phyloP scores from a whole-genome alignment of 1,140 invertebrate genomes.

The Drosophila grimshawi region DNA sequence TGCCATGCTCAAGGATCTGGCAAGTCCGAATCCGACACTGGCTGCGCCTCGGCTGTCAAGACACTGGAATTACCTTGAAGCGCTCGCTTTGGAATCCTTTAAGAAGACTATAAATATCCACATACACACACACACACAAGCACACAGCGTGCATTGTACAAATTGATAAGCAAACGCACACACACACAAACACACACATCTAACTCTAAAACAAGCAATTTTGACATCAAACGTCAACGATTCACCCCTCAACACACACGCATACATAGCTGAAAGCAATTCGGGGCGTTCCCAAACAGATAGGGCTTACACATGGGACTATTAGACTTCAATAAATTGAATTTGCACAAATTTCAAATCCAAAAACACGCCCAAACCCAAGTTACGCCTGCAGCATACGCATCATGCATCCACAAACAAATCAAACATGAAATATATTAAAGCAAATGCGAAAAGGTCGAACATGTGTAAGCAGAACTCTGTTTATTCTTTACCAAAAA shows the following conservation, averaged over 20 bases:
- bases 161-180: constrained; percentile 45
- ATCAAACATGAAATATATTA: constrained; percentile 65
- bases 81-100: constrained; percentile 61
- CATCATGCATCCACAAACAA: constrained; percentile 78
- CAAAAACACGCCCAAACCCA: constrained; percentile 48
- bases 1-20: constrained; percentile 33
- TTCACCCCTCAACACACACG: constrained; percentile 34
- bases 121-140: constrained; percentile 20
- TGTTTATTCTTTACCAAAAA: constrained; percentile 1
- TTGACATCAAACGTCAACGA: constrained; percentile 79
- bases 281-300: constrained; percentile 51
- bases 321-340: constrained; percentile 83
- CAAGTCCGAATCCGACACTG: constrained; percentile 27
- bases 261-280: constrained; percentile 51
- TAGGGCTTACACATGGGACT: constrained; percentile 67
- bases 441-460: constrained; percentile 32
- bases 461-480: background rate
- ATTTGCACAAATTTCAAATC: constrained; percentile 82
- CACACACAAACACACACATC: constrained; percentile 22
- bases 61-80: constrained; percentile 67
- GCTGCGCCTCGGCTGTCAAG: constrained; percentile 36
- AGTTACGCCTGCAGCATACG: constrained; percentile 66
- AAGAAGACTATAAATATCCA: constrained; percentile 73
- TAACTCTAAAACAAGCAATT: constrained; percentile 70
- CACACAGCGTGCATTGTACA: constrained; percentile 37